Conservation (phyloP, 1,140 invertebrate species). For the Penaeus vannamei region DNA sequence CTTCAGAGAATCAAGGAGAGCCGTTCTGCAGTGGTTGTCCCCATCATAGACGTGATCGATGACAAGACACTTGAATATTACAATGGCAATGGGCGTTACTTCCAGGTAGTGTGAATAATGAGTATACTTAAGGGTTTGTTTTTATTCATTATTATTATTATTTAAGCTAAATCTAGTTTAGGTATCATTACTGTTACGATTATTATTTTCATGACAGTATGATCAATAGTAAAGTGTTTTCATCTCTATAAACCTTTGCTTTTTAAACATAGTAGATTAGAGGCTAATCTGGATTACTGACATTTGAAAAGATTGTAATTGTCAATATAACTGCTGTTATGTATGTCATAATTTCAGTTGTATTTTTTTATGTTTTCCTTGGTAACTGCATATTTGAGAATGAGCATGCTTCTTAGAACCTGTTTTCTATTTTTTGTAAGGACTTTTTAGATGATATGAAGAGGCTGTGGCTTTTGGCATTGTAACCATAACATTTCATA, state of each 20-base stretch:
- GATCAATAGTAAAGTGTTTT: background rate
- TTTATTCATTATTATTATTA: background rate
- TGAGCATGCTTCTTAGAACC: too few species aligned
- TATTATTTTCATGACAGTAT: constrained; percentile 21
- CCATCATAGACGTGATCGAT: constrained; percentile 93
- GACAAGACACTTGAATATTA: constrained; percentile 88
- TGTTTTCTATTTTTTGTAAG: too few species aligned
- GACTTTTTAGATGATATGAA: too few species aligned
- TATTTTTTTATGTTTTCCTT: too few species aligned
- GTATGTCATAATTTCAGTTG: too few species aligned
- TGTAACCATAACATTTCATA: too few species aligned
- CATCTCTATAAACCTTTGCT: background rate
- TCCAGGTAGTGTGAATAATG: constrained; percentile 68
- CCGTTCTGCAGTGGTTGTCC: constrained; percentile 84
- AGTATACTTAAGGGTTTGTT: too few species aligned
- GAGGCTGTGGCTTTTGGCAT: too few species aligned
- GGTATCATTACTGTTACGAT: constrained; percentile 13
- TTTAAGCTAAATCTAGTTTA: background rate
- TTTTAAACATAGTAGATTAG: background rate
- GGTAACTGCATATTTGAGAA: too few species aligned
- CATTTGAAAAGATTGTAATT: too few species aligned
- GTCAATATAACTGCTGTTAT: too few species aligned
- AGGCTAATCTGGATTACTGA: background rate
- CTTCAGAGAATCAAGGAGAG: constrained; percentile 87
- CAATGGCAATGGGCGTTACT: constrained; percentile 77